These are phyloP conservation scores for Xiphorhynchus erythropygius DNA, from an alignment of 2,797 vertebrate species.

Conservation along the genomic window DNA sequence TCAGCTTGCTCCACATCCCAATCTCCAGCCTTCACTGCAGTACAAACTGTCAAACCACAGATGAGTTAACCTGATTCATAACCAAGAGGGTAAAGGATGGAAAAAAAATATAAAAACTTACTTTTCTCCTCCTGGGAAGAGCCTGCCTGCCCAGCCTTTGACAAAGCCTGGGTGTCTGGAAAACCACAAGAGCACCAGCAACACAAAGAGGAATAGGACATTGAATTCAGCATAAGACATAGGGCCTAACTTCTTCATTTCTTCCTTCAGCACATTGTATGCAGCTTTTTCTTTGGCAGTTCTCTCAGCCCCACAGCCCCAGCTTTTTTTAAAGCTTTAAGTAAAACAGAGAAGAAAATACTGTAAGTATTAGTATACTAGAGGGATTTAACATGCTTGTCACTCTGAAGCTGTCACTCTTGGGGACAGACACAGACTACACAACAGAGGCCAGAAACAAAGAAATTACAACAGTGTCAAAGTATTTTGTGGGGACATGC, in stretches of 20 bases:
- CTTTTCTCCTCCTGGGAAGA: constrained; percentile 85
- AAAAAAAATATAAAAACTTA: constrained; percentile 45
- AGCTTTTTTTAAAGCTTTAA: constrained; percentile 85
- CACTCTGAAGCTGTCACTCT: background rate
- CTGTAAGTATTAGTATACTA: background rate
- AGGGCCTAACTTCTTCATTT: constrained; percentile 86
- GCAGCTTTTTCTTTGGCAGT: constrained; percentile 84
- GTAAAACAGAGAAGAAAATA: background rate
- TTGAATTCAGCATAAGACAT: constrained; percentile 88
- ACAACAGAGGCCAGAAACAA: background rate
- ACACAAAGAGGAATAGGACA: constrained; percentile 85
- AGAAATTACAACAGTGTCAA: background rate
- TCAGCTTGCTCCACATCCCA: background rate
- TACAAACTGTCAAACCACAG: background rate
- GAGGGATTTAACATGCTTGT: background rate
- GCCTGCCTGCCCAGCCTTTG: constrained; percentile 84
- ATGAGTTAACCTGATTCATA: background rate
- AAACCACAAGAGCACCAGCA: constrained; percentile 92
- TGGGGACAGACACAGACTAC: background rate
- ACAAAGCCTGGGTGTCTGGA: constrained; percentile 91
- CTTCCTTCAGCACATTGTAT: constrained; percentile 81
- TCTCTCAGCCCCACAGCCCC: constrained; percentile 81
- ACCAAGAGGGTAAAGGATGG: background rate
- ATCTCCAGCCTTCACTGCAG: background rate
- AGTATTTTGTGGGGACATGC: background rate